Conservation (phyloP, 2,888 invertebrate genomes). For the Caenorhabditis japonica region DNA sequence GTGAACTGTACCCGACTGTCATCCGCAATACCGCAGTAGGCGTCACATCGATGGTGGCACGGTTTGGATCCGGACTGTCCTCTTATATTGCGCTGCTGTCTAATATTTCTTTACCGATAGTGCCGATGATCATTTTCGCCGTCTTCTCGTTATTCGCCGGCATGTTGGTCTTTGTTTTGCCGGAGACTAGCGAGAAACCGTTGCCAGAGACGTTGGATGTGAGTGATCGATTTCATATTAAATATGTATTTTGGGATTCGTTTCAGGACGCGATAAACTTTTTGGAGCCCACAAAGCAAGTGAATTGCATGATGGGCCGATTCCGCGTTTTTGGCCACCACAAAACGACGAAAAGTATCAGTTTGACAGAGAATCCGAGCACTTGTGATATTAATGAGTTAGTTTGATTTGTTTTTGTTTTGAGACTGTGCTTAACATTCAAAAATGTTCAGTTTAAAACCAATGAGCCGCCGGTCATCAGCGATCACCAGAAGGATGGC, state of each 20-base stretch:
- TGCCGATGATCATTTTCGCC: constrained; percentile 77
- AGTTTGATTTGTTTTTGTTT: neutral
- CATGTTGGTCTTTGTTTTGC: constrained; percentile 73
- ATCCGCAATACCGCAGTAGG: constrained; percentile 76
- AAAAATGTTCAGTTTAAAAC: constrained; percentile 32
- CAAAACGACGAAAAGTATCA: constrained; percentile 51
- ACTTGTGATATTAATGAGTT: constrained; percentile 21
- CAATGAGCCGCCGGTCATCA: constrained; percentile 47
- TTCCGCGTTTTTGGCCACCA: constrained; percentile 45
- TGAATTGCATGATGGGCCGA: constrained; percentile 52
- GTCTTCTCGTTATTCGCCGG: constrained; percentile 77
- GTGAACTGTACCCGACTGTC: constrained; percentile 77
- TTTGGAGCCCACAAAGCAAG: constrained; percentile 47
- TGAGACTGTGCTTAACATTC: neutral
- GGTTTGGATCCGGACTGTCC: constrained; percentile 76
- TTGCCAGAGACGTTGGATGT: constrained; percentile 76
- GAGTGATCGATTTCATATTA: neutral
- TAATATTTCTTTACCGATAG: constrained; percentile 75
- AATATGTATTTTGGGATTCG: neutral
- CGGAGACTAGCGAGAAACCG: constrained; percentile 76
- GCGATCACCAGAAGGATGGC: constrained; percentile 51
- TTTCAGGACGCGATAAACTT: constrained; percentile 51
- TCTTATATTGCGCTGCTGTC: constrained; percentile 76
- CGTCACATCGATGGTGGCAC: constrained; percentile 73
- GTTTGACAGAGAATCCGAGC: constrained; percentile 53